Percentiles rank a stretch among this genome's conserved stretches.
Evolutionary conservation across 2,888 invertebrate genomes (phyloP).

Genomic region (Pomacea canaliculata): DNA sequence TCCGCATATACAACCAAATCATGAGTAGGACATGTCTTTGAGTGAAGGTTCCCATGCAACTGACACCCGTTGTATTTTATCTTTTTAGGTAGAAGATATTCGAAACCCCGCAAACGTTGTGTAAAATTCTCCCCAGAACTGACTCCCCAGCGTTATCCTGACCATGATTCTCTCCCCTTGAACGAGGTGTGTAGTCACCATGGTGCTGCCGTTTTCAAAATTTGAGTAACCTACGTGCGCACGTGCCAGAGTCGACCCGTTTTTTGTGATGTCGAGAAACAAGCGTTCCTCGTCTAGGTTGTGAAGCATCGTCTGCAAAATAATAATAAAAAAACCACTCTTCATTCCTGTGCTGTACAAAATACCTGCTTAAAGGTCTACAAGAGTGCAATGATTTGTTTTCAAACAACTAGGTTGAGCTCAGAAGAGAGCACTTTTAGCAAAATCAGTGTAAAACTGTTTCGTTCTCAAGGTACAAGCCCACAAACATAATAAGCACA

Average conservation of each 20-base stretch:
- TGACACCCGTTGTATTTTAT: no score
- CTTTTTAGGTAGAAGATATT: not conserved
- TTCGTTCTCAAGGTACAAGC: no score
- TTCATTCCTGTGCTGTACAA: no score
- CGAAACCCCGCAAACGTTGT: conserved; percentile 3
- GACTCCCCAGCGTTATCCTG: not conserved
- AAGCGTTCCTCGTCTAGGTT: not conserved
- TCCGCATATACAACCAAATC: no score
- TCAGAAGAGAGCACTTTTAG: no score
- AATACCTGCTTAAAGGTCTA: no score
- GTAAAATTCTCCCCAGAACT: conserved; percentile 3
- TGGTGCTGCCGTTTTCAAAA: conserved; percentile 12
- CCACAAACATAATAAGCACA: no score
- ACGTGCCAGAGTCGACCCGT: not conserved
- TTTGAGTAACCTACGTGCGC: conserved; percentile 8
- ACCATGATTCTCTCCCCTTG: conserved; percentile 7
- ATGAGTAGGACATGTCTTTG: no score
- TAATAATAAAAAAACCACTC: not conserved
- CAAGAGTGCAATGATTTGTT: no score
- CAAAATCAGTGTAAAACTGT: no score
- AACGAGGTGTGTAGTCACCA: not conserved
- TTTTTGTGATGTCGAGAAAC: conserved; percentile 10
- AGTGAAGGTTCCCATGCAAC: no score
- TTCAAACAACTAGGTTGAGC: no score
- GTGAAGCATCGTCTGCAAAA: not conserved